phyloP scores from a whole-genome alignment of 2,888 invertebrate genomes.

The Urechis unicinctus region DNA sequence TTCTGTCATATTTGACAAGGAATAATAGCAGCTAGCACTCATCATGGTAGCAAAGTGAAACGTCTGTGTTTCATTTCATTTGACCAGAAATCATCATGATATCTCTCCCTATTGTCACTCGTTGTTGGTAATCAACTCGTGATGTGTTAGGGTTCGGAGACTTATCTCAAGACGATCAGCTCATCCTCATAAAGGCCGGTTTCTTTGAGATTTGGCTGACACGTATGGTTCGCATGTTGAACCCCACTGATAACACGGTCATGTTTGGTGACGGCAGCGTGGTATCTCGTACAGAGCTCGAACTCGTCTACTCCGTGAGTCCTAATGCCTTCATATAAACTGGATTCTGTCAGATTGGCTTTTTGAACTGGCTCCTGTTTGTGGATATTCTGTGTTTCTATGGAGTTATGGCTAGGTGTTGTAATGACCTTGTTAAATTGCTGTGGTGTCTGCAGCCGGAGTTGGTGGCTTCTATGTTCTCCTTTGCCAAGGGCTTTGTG shows the following conservation, averaged over 20 bases:
- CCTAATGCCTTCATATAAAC: background rate
- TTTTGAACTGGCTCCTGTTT: too few species aligned
- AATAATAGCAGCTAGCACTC: background rate
- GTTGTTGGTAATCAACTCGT: constrained; percentile 3
- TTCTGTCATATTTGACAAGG: too few species aligned
- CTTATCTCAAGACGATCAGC: constrained; percentile 89
- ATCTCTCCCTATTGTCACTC: background rate
- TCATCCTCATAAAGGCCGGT: constrained; percentile 90
- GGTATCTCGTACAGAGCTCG: constrained; percentile 75
- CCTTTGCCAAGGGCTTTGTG: constrained; percentile 67
- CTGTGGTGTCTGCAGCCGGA: constrained; percentile 61
- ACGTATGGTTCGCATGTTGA: constrained; percentile 74
- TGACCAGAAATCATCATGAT: background rate
- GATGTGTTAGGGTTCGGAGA: constrained; percentile 66
- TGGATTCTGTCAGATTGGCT: too few species aligned
- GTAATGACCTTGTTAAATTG: constrained; percentile 1
- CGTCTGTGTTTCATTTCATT: too few species aligned
- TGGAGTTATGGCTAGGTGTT: too few species aligned
- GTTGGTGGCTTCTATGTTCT: constrained; percentile 75
- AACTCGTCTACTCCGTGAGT: constrained; percentile 50
- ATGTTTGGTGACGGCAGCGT: constrained; percentile 86
- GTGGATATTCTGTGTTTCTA: too few species aligned
- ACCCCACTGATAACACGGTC: constrained; percentile 60
- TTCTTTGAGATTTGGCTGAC: constrained; percentile 96
- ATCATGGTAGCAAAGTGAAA: background rate